Base-by-base conservation (phyloP, 2,888 invertebrate species). In the Tachina lurida region DNA sequence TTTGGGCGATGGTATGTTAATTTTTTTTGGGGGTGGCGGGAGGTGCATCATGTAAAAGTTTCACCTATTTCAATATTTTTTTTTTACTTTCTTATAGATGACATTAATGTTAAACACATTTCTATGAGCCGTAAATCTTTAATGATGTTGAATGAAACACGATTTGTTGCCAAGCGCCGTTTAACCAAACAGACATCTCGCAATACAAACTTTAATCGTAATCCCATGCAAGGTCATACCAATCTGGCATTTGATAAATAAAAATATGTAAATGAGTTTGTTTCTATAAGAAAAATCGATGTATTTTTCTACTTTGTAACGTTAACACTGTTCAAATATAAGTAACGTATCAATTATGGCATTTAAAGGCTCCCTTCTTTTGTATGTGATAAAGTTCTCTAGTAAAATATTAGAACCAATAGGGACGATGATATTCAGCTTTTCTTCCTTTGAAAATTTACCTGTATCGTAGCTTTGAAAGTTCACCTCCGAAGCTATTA, bases 111-210 rank as follows among this genome's bases (percentile, higher is more conserved):
- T 5, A 91, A 91, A 73, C 89, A 91, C 63, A 88, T 92, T 31
- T 89, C 91, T 0, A 85, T 93, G 81, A 92, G 91, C 60, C 89
- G 92, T 58, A 92, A 93, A 84, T 92, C 93, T 1, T 83, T 91
- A 2, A 91, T 90, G 88, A 89, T 91, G 19, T 88, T 91, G 10
- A 91, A 91, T 83, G 90, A 90, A 74, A 90, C 90, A 5, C 89
- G 91, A 54, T 89, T 89, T 17, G 89, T 87, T 65, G 91, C 91
- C 45, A 92, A 90, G 78, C 89, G 89, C 68, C 87, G 89, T 82
- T 88, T 88, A 12, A 89, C 88, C n/a, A 87, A 88, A 58, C 88
- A 88, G 75, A 87, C 88, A 17, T 87, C 86, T 31, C 87, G 88
- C 10, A 89, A 88, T 68, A 87, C 88, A 10, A 84, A 89, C 68